Evolutionary conservation across 2,888 invertebrate species (phyloP), one percentile per base, ranked within the genome.

Genomic region (Synanthedon formicaeformis): DNA sequence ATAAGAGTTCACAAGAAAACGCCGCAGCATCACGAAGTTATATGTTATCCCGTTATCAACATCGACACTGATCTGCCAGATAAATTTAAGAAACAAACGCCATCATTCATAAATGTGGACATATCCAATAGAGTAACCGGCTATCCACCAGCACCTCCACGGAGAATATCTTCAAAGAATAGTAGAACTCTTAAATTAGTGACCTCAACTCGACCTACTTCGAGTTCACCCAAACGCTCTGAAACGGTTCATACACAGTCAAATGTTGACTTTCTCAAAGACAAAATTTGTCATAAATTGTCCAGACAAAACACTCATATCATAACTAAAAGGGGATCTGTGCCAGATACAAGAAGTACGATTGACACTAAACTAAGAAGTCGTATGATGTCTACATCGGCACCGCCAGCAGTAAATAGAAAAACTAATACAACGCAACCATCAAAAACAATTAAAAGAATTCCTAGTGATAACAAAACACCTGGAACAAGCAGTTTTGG

Each of bases 1-100:
- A 94, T 94, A 72, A 90, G 93, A 74, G 91, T 94, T 52, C 93
- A 93, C 75, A 93, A 92, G 84, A 91, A 89, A 69, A 77, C 81
- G 56, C 86, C 88, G 56, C 76, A 78, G 56, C 61, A 75, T 52
- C 79, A 79, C 50, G 91, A 92, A 80, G 89, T 91, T 45, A 78
- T 91, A 58, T 92, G 91, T 71, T 92, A 91, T 69, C 92, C 91
- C 40, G 59, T 82, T 23, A 89, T 89, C 45, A 78, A 71, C 53
- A 78, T 86, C 57, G 73, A 81, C 58, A 69, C 70, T 12, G 70
- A 71, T 58, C 60, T 61, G 41, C 60, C 60, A 48, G 52, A 89
- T 23, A 89, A 89, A 62, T 90, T 89, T 65, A 91, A 91, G 66
- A 89, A 90, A 73, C 84, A 87, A 53, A 83, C 90, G 53, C 90